Conservation (phyloP, 2,888 invertebrate species). For the Caenorhabditis becei region DNA sequence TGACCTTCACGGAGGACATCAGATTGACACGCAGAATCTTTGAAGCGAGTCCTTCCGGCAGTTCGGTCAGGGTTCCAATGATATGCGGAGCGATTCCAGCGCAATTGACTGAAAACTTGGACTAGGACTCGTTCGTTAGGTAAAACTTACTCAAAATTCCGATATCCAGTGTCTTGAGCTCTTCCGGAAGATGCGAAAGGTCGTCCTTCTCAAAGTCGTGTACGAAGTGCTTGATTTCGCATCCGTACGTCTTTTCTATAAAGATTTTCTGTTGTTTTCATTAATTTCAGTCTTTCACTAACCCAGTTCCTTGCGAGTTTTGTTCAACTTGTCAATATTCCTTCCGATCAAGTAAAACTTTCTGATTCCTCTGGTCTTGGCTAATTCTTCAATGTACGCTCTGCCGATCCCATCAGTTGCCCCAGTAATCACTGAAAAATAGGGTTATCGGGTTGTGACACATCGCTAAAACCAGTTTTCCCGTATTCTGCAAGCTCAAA, state of each 20-base stretch:
- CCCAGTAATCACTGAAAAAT: conserved; percentile 75
- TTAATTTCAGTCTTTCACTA: too few relatives aligned
- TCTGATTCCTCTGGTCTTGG: conserved; percentile 73
- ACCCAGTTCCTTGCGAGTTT: conserved; percentile 72
- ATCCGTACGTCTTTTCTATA: conserved; percentile 60
- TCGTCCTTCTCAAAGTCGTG: conserved; percentile 80
- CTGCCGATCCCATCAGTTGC: conserved; percentile 81
- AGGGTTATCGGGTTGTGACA: not conserved
- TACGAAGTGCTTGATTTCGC: conserved; percentile 66
- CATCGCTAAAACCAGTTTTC: not conserved
- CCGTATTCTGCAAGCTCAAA: not conserved
- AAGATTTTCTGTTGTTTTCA: too few relatives aligned
- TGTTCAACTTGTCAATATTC: conserved; percentile 73
- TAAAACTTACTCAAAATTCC: conserved; percentile 77
- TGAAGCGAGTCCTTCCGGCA: conserved; percentile 75
- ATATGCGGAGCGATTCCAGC: conserved; percentile 79
- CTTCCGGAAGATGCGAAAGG: conserved; percentile 69
- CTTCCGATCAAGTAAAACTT: conserved; percentile 79
- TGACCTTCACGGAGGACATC: conserved; percentile 76
- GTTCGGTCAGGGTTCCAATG: conserved; percentile 77
- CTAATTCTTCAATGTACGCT: conserved; percentile 78
- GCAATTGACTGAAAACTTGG: conserved; percentile 75
- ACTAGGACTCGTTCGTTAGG: not conserved
- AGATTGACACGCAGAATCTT: conserved; percentile 79
- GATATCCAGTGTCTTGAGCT: conserved; percentile 72